Evolutionary conservation across 2,113 vertebrate species (phyloP), one percentile per base, ranked within the genome.

Genomic region (Charina bottae): DNA sequence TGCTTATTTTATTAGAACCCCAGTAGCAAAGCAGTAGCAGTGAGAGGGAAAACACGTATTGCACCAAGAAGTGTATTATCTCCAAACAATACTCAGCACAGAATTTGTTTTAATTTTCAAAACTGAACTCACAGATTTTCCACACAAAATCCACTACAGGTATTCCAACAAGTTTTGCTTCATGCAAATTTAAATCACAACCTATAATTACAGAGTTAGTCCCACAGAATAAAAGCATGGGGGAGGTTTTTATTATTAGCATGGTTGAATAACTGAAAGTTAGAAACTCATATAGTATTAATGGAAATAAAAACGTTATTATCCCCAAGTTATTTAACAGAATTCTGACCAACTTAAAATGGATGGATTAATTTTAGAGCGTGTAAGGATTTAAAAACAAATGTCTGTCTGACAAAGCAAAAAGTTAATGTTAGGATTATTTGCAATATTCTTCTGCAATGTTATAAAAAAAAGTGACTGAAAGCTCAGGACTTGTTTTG

Each of bases 271-370:
- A 37, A 72, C 15, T 72, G 19, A 72, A 72, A 72, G 17, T 37
- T 72, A 72, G n/a, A 72, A 19, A 72, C 68, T 19, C n/a, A n/a
- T 37, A 72, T 72, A 72, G n/a, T 37, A 37, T 72, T 49, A 49
- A 5, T 49, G 49, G 49, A 72, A 72, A 33, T 72, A 72, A 72
- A 72, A 33, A 0, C 42, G 33, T 2, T 33, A 6, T 93, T 0
- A 91, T 54, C 37, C 88, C 49, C 33, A 15, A 68, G 54, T 92
- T 37, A 92, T 95, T 85, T 12, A 90, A 56, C 33, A 91, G 93
- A 68, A 64, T n/a, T 24, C 60, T 46, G 15, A 19, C 58, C 58
- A 93, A 42, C 56, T 60, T 60, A 59, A 88, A 59, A 87, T 11
- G 33, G 17, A 89, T 49, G n/a, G 33, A 96, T 89, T 1, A 17